Conservation (phyloP, 1,140 invertebrate genomes). For the Aphelenchoides avenae region DNA sequence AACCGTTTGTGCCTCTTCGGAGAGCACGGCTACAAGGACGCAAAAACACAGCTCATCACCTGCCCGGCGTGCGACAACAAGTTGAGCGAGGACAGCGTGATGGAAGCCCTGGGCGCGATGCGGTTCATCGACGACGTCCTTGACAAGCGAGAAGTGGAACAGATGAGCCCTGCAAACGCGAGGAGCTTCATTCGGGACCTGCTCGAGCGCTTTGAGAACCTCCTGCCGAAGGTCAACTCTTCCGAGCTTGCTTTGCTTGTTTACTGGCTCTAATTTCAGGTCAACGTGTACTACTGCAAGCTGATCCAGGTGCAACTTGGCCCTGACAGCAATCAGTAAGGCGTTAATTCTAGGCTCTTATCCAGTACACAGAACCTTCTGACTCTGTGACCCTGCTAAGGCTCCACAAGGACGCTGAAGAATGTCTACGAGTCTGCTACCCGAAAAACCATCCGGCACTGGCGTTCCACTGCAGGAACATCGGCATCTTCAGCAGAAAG, state of each 20-base stretch:
- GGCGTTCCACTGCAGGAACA: conserved; percentile 49
- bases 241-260: neutral
- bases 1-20: conserved; percentile 23
- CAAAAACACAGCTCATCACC: conserved; percentile 25
- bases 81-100: conserved; percentile 19
- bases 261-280: conserved; percentile 7
- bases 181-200: conserved; percentile 16
- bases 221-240: conserved; percentile 27
- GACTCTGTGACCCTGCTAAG: conserved; percentile 24
- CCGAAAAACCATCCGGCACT: conserved; percentile 50
- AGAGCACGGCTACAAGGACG: conserved; percentile 23
- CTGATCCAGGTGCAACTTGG: conserved; percentile 28
- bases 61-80: conserved; percentile 30
- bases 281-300: conserved; percentile 40
- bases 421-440: conserved; percentile 47
- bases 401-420: conserved; percentile 36
- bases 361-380: conserved; percentile 33
- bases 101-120: conserved; percentile 41
- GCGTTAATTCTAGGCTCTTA: conserved; percentile 35
- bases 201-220: neutral
- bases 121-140: conserved; percentile 39
- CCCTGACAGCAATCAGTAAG: neutral
- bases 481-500: conserved; percentile 32
- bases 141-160: conserved; percentile 25
- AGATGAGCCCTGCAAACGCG: conserved; percentile 6